Base-by-base conservation (phyloP, 2,888 invertebrate species). In the Gymnosoma rotundatum region DNA sequence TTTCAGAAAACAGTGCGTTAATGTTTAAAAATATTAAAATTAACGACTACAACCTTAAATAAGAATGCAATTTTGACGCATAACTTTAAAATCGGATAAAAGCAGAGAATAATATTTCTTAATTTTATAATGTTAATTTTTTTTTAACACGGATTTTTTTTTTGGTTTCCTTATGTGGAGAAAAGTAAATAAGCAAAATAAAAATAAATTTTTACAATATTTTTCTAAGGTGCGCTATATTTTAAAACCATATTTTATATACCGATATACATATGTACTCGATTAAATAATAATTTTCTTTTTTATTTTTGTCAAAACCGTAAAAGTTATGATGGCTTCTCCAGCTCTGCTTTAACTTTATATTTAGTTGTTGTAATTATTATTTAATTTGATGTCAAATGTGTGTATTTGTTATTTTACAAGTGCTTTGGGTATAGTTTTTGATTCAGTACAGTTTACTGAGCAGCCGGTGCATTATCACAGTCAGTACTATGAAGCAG, bases 401-500 rank as follows among this genome's bases (percentile, higher is more conserved):
- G 48, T 78, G 70, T 81, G 64, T 81, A 64, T 54, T 54, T 60
- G 56, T 74, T 73, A 73, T 52, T 73, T 73, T 79, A 63, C 83
- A 83, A 85, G 83, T 85, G 79, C 79, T 85, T 78, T 74, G 50
- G 45, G 25, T 50, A 73, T 42, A 36, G 52, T 72, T 80, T 70
- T 14, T 21, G 48, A 66, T 78, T 84, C 38, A 76, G 72, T 83
- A 52, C 56, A 67, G 21, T 76, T 80, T 78, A 79, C 52, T 75
- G 87, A 89, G 88, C 90, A 90, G 84, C 91, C 90, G 90, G 88
- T 90, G 89, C 90, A 89, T 90, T 87, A 90, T 89, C 91, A 90
- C 88, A 89, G 90, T 90, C 90, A 90, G 91, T 90, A 91, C 89
- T 90, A 90, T 90, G 89, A 91, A 89, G 84, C 84, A 81, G 88